Evolutionary conservation across 1,140 invertebrate species (phyloP).

Genomic region (Lethocerus indicus): DNA sequence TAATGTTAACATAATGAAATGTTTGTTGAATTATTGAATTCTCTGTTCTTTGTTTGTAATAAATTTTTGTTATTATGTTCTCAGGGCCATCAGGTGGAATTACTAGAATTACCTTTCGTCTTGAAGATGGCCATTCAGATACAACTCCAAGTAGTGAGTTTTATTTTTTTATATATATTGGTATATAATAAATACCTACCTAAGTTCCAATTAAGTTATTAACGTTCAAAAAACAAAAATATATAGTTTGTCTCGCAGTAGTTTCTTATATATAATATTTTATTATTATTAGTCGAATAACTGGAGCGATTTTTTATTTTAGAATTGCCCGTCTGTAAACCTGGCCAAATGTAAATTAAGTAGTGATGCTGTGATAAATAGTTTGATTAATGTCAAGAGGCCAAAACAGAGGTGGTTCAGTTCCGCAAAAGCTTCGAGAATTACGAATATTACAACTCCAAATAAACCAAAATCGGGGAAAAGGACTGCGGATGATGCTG

Average conservation of each 20-base stretch:
- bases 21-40: neutral
- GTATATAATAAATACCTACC: no score
- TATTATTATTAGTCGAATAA: no score
- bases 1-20: neutral
- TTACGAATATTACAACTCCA: neutral
- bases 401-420: slow-evolving; percentile 10
- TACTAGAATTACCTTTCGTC: slow-evolving; percentile 6
- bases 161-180: slow-evolving; percentile 1
- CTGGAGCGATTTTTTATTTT: no score
- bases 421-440: slow-evolving; percentile 2
- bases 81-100: slow-evolving; percentile 8
- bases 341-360: no score
- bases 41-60: neutral
- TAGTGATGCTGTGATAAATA: no score
- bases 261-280: no score
- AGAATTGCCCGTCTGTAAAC: no score
- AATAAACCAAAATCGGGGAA: slow-evolving; percentile 1
- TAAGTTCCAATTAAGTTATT: neutral
- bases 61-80: neutral
- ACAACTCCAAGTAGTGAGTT: slow-evolving; percentile 9
- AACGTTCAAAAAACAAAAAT: no score
- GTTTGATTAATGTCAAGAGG: no score
- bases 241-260: no score
- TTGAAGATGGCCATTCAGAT: slow-evolving; percentile 10
- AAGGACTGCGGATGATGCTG: slow-evolving; percentile 13